These are phyloP conservation scores for Plectropomus leopardus DNA, from an alignment of 2,113 vertebrate species.

Conservation along the genomic window DNA sequence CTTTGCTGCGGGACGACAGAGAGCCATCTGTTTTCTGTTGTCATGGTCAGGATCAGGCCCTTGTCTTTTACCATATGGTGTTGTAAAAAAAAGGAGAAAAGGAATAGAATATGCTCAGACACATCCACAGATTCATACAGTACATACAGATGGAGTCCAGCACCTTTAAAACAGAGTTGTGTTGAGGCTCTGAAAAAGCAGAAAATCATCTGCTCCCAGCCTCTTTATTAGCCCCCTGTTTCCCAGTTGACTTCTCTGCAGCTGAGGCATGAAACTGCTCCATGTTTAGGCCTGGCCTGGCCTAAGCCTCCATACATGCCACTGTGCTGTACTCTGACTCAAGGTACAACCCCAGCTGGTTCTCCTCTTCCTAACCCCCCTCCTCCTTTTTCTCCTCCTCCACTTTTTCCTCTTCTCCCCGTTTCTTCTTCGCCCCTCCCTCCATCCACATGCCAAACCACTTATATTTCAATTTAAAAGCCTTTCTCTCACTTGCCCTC, in stretches of 20 bases:
- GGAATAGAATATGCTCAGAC: not conserved
- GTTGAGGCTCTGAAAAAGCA: conserved; percentile 18
- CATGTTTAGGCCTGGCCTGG: conserved; percentile 45
- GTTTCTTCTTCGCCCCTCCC: conserved; percentile 19
- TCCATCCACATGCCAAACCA: conserved; percentile 51
- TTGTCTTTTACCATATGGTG: conserved; percentile 48
- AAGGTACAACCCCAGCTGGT: conserved; percentile 50
- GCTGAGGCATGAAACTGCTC: conserved; percentile 67
- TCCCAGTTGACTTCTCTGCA: conserved; percentile 64
- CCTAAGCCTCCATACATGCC: conserved; percentile 25
- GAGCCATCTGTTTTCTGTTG: conserved; percentile 55
- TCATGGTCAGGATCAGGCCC: conserved; percentile 30
- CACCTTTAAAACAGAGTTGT: conserved; percentile 30
- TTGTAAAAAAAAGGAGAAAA: not conserved
- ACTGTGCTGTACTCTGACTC: conserved; percentile 56
- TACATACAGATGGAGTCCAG: conserved; percentile 31
- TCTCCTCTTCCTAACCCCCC: conserved; percentile 39
- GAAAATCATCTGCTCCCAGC: conserved; percentile 47
- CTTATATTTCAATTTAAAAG: conserved; percentile 49
- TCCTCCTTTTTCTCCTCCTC: conserved; percentile 9
- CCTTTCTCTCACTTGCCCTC: conserved; percentile 12
- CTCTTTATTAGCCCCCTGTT: conserved; percentile 56
- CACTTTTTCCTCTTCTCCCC: not conserved
- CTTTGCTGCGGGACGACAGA: conserved; percentile 28
- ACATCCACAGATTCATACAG: not conserved